A percentile compares a stretch with the other conserved stretches of the same genome.
These are phyloP conservation scores for Tylochromis polylepis DNA, from an alignment of 2,113 vertebrate genomes.

Conservation along the genomic window DNA sequence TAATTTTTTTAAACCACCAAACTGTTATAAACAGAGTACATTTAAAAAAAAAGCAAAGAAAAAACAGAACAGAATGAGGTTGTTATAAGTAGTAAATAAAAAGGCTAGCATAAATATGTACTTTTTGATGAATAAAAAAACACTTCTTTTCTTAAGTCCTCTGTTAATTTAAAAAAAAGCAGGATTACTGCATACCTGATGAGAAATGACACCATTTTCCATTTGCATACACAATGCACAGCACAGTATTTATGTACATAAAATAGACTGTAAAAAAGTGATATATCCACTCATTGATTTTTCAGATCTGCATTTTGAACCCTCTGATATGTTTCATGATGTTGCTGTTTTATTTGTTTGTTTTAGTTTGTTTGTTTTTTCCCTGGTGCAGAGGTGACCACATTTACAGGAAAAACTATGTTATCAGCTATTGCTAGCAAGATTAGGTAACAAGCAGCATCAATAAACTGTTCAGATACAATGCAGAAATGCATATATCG, in stretches of 20 bases:
- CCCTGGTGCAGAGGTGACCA: not conserved
- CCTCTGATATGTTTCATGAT: not conserved
- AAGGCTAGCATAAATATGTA: not conserved
- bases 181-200: not conserved
- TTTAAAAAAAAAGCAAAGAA: too few species aligned
- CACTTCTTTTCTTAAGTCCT: fast-evolving
- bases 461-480: not conserved
- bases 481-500: not conserved
- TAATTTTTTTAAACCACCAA: too few species aligned
- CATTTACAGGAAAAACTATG: not conserved
- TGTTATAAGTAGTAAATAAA: not conserved
- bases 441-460: not conserved
- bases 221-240: not conserved
- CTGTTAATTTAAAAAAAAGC: not conserved
- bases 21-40: too few species aligned
- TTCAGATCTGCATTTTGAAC: not conserved
- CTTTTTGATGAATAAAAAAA: not conserved
- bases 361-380: not conserved
- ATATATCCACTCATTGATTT: not conserved
- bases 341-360: not conserved
- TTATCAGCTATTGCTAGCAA: not conserved
- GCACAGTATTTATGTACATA: not conserved
- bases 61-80: not conserved
- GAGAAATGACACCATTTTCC: not conserved
- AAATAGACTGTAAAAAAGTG: not conserved